Conservation (phyloP, 1,140 invertebrate genomes). For the Drusus annulatus region DNA sequence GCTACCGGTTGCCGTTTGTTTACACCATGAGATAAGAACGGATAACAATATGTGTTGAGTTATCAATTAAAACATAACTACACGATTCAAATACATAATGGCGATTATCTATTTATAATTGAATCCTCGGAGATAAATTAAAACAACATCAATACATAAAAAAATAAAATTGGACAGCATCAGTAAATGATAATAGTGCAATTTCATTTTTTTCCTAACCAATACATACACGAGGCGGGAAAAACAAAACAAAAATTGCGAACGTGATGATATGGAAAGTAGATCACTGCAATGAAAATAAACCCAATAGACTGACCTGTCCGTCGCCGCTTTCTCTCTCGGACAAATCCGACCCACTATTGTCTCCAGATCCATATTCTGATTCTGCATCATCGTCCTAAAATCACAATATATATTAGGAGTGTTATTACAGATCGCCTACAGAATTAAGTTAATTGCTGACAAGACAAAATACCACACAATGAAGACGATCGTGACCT, state of each 20-base stretch:
- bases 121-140: no score
- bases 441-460: slow-evolving; percentile 22
- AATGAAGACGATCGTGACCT: slow-evolving; percentile 36
- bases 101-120: no score
- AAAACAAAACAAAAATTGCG: neutral
- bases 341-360: slow-evolving; percentile 55
- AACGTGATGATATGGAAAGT: neutral
- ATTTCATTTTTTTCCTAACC: no score
- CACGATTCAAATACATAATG: no score
- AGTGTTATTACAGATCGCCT: slow-evolving; percentile 9
- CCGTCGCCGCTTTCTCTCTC: slow-evolving; percentile 55
- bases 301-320: slow-evolving; percentile 41
- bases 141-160: no score
- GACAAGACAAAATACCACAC: slow-evolving; percentile 42
- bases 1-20: no score
- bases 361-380: slow-evolving; percentile 55
- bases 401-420: slow-evolving; percentile 31
- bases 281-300: slow-evolving; percentile 10
- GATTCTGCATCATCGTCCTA: slow-evolving; percentile 53
- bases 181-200: no score
- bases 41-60: no score
- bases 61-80: no score
- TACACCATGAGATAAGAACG: no score
- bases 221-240: neutral
- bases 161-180: no score